phyloP scores from a whole-genome alignment of 2,113 vertebrate species.

The Panurus biarmicus region DNA sequence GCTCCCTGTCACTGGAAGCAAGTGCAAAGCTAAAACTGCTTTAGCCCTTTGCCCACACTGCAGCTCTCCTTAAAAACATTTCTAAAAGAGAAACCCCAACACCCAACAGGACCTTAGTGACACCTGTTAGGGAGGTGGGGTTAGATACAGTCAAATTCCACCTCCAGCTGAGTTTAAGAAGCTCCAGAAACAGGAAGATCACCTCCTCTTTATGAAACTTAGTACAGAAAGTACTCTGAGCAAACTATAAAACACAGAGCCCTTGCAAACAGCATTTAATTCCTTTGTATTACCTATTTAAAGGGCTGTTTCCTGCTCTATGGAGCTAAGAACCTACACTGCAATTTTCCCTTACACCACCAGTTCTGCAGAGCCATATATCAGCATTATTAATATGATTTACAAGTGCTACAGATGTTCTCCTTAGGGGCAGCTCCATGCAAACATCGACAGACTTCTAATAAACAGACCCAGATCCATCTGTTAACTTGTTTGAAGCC shows the following conservation, averaged over 20 bases:
- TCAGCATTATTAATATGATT: background rate
- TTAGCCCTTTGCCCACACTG: background rate
- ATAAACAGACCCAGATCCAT: background rate
- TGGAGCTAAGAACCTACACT: background rate
- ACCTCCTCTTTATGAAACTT: background rate
- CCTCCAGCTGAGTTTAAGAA: background rate
- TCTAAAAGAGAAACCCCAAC: background rate
- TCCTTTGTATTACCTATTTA: background rate
- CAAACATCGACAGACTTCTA: background rate
- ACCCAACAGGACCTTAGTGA: background rate
- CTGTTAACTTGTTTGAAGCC: background rate
- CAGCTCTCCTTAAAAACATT: background rate
- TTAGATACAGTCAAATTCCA: background rate
- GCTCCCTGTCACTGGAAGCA: background rate
- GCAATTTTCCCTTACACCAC: background rate
- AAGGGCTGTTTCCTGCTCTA: background rate
- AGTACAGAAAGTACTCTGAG: background rate
- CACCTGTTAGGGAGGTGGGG: background rate
- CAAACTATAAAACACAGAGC: background rate
- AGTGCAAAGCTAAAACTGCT: background rate
- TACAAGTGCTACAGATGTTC: background rate
- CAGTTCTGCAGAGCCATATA: background rate
- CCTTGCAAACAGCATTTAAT: background rate
- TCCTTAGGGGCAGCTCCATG: background rate
- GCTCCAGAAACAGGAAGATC: background rate